phyloP scores from a whole-genome alignment of 2,888 invertebrate genomes.

The Ochropacha duplaris region DNA sequence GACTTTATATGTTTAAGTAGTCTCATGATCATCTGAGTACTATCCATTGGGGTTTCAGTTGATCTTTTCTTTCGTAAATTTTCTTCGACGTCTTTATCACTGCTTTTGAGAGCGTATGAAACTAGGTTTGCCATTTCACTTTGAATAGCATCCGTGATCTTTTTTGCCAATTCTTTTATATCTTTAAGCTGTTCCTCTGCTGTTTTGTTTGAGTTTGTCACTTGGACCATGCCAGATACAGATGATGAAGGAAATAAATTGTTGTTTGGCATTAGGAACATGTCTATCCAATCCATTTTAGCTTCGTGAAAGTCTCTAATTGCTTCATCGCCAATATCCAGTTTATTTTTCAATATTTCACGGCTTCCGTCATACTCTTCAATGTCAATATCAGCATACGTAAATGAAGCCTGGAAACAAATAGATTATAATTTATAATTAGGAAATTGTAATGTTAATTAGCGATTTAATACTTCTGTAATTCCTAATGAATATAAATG shows the following conservation, averaged over 20 bases:
- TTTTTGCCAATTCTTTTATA: slow-evolving; percentile 62
- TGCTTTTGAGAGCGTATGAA: slow-evolving; percentile 47
- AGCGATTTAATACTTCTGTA: neutral
- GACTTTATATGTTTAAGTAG: slow-evolving; percentile 70
- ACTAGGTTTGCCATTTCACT: slow-evolving; percentile 65
- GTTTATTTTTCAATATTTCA: slow-evolving; percentile 29
- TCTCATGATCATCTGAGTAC: slow-evolving; percentile 62
- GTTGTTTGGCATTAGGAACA: slow-evolving; percentile 42
- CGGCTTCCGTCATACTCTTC: slow-evolving; percentile 29
- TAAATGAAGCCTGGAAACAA: slow-evolving; percentile 51
- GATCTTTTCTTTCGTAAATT: slow-evolving; percentile 60
- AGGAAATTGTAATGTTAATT: neutral
- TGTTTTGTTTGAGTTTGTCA: slow-evolving; percentile 53
- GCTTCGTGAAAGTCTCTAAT: slow-evolving; percentile 38
- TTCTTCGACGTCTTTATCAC: slow-evolving; percentile 41
- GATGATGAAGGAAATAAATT: slow-evolving; percentile 53
- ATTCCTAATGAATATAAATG: neutral
- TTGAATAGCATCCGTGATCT: slow-evolving; percentile 58
- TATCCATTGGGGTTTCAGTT: slow-evolving; percentile 65
- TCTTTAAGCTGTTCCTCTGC: slow-evolving; percentile 68
- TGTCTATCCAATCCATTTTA: slow-evolving; percentile 58
- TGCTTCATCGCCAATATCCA: slow-evolving; percentile 31
- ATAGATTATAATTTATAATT: neutral
- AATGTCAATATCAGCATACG: slow-evolving; percentile 35
- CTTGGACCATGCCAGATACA: slow-evolving; percentile 60